Conservation (phyloP, 2,888 invertebrate species). For the Agriopis aurantiaria region DNA sequence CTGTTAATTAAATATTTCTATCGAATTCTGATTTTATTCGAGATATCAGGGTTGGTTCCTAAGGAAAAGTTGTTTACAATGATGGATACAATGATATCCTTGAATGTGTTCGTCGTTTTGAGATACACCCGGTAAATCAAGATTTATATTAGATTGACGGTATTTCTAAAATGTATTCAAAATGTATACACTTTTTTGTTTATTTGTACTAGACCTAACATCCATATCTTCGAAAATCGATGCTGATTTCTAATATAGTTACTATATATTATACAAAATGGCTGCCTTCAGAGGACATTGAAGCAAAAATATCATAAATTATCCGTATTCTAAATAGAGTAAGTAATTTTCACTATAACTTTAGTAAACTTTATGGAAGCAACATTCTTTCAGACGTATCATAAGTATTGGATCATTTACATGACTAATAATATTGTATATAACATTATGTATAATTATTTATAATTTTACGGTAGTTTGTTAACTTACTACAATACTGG, state of each 20-base stretch:
- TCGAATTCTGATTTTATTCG: no score
- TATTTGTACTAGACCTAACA: no score
- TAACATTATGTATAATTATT: constrained; percentile 83
- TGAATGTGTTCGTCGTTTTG: no score
- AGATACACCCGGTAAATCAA: no score
- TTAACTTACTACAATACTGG: constrained; percentile 78
- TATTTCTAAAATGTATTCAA: no score
- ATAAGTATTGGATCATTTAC: constrained; percentile 76
- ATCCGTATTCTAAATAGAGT: constrained; percentile 61
- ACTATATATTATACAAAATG: constrained; percentile 35
- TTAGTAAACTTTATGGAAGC: constrained; percentile 79
- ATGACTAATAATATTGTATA: constrained; percentile 78
- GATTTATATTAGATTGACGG: no score
- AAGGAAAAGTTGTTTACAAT: no score
- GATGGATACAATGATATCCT: no score
- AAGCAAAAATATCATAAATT: constrained; percentile 55
- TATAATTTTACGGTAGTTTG: constrained; percentile 69
- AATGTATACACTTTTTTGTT: no score
- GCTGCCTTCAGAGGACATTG: constrained; percentile 60
- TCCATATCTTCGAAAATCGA: no score
- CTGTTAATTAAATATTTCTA: no score
- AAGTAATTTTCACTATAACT: constrained; percentile 65
- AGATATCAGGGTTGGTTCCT: no score
- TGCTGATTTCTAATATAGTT: constrained; percentile 25
- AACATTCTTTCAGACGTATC: constrained; percentile 78